Conservation (phyloP, 2,113 vertebrate species). For the Maccullochella peelii region DNA sequence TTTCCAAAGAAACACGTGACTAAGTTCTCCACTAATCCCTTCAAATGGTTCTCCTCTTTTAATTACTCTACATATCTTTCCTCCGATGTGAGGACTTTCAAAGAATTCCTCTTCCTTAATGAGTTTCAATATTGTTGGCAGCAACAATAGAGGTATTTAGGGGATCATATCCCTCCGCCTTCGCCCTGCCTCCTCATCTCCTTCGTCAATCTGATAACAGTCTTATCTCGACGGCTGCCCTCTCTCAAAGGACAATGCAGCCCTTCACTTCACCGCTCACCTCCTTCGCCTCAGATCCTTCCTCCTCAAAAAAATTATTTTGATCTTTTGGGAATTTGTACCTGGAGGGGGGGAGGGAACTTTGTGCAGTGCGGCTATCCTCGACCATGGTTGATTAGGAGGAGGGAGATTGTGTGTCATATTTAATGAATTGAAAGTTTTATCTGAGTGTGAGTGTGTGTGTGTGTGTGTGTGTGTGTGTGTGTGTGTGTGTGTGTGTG, state of each 20-base stretch:
- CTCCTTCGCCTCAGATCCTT: conserved; percentile 44
- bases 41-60: conserved; percentile 37
- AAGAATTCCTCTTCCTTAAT: conserved; percentile 41
- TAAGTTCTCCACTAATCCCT: conserved; percentile 49
- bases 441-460: conserved; percentile 33
- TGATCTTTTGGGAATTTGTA: conserved; percentile 38
- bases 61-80: conserved; percentile 35
- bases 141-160: conserved; percentile 56
- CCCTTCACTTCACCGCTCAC: conserved; percentile 46
- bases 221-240: conserved; percentile 57
- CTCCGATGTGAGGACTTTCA: conserved; percentile 28
- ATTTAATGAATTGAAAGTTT: conserved; percentile 49
- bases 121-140: conserved; percentile 40
- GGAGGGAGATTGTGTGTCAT: conserved; percentile 38
- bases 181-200: conserved; percentile 50
- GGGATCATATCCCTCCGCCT: conserved; percentile 46
- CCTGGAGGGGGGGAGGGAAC: conserved; percentile 2
- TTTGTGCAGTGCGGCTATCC: conserved; percentile 20
- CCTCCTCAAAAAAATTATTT: conserved; percentile 31
- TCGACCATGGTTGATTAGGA: conserved; percentile 33
- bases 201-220: conserved; percentile 48
- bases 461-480: conserved; percentile 26
- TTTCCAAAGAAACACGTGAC: conserved; percentile 24
- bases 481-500: conserved; percentile 22
- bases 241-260: conserved; percentile 46